Evolutionary conservation across 1,140 invertebrate species (phyloP), one percentile per base, ranked within the genome.

Genomic region (Megathymus violae): DNA sequence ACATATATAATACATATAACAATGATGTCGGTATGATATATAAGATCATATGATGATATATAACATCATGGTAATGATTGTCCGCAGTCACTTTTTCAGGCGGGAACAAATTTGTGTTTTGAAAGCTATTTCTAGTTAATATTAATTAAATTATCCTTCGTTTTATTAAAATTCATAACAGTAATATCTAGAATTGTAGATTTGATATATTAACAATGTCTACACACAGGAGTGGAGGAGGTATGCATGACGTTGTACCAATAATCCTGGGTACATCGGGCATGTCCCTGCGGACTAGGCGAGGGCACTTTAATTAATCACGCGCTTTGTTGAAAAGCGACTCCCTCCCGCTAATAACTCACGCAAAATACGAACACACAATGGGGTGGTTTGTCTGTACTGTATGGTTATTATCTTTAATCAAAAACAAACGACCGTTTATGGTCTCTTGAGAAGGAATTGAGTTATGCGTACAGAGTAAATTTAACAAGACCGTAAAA

Each of bases 251-350:
- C 71, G 65, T 73, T 71, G 69, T 79, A 70, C 67, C 74, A 79
- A 83, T 83, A 78, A 86, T 75, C 74, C 74, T 62, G 50, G 54
- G 64, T 64, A 69, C 71, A 74, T 74, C 68, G 67, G 65, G 66
- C 64, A 69, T 47, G 67, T 86, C 84, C 80, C 77, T 17, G 67
- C 40, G 82, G 84, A 73, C 78, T 70, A 74, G 83, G 77, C 74
- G 74, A 78, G 72, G 78, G 82, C 82, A 80, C 78, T 84, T 89
- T 88, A 89, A 89, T 89, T 89, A 88, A 89, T 81, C 79, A 82
- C 74, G 65, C 76, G 73, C 80, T 80, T 80, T 78, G 80, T 83
- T 76, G 72, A 78, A 74, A 74, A 67, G 56, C 62, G 64, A 66
- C 71, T 76, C 78, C 65, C 62, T 73, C 75, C 58, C 48, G 60